Percentiles rank a stretch among this genome's conserved stretches.
These are phyloP conservation scores for Rostratula benghalensis DNA, from an alignment of 2,113 vertebrate genomes.

Conservation along the genomic window DNA sequence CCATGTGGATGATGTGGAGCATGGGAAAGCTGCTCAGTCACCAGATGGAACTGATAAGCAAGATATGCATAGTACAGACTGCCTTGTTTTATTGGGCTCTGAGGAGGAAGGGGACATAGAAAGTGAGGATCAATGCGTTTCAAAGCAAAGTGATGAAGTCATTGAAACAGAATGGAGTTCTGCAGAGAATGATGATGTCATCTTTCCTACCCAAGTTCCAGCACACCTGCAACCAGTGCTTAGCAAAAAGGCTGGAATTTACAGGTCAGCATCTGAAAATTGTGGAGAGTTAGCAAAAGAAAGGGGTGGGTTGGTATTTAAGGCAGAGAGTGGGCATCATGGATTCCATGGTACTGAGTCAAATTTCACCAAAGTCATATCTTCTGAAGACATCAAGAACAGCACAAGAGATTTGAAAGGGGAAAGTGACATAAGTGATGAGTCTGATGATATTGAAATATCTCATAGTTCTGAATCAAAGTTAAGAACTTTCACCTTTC, in stretches of 20 bases:
- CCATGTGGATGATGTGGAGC: neutral
- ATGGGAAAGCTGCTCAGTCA: neutral
- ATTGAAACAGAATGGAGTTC: conserved; percentile 63
- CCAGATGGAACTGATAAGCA: conserved; percentile 1
- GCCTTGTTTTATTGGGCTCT: conserved; percentile 59
- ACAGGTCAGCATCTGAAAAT: neutral
- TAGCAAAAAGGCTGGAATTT: neutral
- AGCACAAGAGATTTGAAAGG: conserved; percentile 14
- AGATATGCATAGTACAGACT: neutral
- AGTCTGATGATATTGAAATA: conserved; percentile 87
- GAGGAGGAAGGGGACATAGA: conserved; percentile 33
- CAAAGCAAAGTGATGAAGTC: neutral
- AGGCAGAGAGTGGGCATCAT: neutral
- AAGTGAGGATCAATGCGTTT: neutral
- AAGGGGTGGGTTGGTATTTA: neutral
- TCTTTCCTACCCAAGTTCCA: conserved; percentile 60
- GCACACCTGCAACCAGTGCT: neutral
- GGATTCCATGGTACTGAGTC: neutral
- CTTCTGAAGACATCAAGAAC: neutral
- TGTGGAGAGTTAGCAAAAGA: conserved; percentile 39
- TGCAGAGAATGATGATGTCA: conserved; percentile 54
- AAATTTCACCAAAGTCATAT: neutral
- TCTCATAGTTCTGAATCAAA: conserved; percentile 7
- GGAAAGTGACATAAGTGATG: conserved; percentile 77
- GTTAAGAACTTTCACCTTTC: neutral